Evolutionary conservation across 2,113 vertebrate species (phyloP), one percentile per base, ranked within the genome.

Genomic region (Actenoides hombroni): DNA sequence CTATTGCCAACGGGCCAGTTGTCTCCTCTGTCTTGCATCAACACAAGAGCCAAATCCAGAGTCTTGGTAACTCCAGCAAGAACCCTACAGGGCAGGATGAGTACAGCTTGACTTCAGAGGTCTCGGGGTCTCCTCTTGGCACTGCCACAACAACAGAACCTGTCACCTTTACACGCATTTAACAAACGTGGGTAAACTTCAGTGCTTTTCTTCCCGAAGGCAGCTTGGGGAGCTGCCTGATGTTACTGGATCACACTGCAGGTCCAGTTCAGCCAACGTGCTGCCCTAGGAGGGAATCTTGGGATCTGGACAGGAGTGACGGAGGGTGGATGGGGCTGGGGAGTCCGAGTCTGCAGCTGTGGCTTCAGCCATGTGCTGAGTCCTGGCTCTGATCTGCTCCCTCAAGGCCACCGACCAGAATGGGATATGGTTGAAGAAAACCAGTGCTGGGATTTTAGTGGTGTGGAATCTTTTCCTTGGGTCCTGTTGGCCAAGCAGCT

Each of bases 191-290:
- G 44, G 26, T 46, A 70, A 76, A 69, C 10, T 35, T 80, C 2
- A 1, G 16, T 20, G 77, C 17, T 73, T 86, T 80, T 67, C 48
- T 64, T 37, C 29, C 35, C n/a, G n/a, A 71, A 31, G 26, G 25
- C 75, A 70, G 6, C n/a, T 49, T 9, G 9, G 29, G 84, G 75
- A 84, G 73, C n/a, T 81, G 68, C 16, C 33, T 61, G 42, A 2
- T 40, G 40, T 29, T 44, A 20, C 59, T 3, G 6, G 51, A 4
- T 86, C 21, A 4, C 7, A 3, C 40, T 56, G 14, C 0, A 5
- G 9, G 70, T 39, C 35, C 28, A 7, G 24, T 71, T 69, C n/a
- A 57, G 74, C 35, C 3, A 0, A 19, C 3, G 5, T 0, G 0
- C 17, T 77, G 65, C 26, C 21, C 48, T 26, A 15, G 79, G 49